Conservation (phyloP, 1,140 invertebrate genomes). For the Chionoecetes opilio region DNA sequence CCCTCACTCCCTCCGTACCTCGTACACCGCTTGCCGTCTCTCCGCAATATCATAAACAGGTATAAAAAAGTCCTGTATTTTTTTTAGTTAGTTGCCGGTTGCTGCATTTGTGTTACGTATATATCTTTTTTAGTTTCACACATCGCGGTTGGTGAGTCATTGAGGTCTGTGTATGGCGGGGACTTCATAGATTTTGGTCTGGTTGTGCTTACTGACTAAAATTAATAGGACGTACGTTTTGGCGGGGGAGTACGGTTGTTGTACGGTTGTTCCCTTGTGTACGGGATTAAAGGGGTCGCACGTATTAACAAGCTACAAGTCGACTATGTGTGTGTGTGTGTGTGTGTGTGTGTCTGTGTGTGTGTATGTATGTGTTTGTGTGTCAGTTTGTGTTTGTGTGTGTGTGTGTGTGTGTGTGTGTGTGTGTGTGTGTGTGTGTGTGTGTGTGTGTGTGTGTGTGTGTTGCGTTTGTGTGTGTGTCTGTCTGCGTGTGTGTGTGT, state of each 20-base stretch:
- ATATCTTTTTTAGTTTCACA: neutral
- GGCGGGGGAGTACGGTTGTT: neutral
- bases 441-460: no score
- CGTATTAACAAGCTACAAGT: neutral
- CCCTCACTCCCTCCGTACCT: neutral
- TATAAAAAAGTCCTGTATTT: neutral
- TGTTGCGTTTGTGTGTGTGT: neutral
- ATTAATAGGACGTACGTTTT: neutral
- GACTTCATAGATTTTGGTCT: neutral
- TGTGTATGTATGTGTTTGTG: constrained; percentile 35
- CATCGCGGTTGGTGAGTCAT: neutral
- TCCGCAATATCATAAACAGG: constrained; percentile 2
- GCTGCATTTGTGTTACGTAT: neutral
- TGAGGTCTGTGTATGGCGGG: neutral
- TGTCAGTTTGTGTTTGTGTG: neutral
- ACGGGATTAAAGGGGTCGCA: neutral
- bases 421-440: no score
- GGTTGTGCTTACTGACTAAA: neutral
- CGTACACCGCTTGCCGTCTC: neutral
- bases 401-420: no score
- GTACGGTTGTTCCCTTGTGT: neutral
- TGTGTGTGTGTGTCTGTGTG: constrained; percentile 38
- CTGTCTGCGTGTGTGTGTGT: neutral
- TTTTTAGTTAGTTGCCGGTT: neutral
- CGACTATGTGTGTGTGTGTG: neutral